phyloP scores from a whole-genome alignment of 2,113 vertebrate species.

The Narcine bancroftii region DNA sequence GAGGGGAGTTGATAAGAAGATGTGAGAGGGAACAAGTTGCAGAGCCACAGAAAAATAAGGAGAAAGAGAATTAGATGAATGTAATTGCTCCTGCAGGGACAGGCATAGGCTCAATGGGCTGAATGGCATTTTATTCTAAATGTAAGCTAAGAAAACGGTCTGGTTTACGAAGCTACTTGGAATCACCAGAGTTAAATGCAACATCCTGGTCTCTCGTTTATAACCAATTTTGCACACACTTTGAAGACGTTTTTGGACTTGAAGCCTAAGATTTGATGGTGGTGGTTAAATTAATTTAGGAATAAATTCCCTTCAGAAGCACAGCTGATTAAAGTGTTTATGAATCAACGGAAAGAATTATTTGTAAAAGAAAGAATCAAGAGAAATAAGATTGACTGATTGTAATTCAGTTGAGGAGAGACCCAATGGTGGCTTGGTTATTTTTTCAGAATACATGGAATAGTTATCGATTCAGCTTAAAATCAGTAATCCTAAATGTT shows the following conservation, averaged over 20 bases:
- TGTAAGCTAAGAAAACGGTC: too few relatives aligned
- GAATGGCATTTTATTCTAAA: too few relatives aligned
- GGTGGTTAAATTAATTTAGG: neutral
- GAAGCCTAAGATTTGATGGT: neutral
- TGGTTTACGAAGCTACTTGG: neutral
- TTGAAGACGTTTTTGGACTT: neutral
- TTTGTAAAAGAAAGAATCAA: neutral
- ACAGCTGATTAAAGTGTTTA: neutral
- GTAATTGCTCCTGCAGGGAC: too few relatives aligned
- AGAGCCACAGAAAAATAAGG: too few relatives aligned
- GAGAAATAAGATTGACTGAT: slow-evolving; percentile 1
- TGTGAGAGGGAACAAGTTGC: too few relatives aligned
- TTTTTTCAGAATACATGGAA: neutral
- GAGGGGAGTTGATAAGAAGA: too few relatives aligned
- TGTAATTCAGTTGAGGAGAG: neutral
- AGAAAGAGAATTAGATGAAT: too few relatives aligned
- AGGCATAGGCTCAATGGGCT: too few relatives aligned
- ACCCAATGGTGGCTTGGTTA: neutral
- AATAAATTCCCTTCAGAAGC: neutral
- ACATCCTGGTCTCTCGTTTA: neutral
- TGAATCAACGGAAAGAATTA: neutral
- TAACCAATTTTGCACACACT: neutral
- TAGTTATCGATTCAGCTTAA: neutral
- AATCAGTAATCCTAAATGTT: neutral
- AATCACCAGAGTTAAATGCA: neutral